phyloP scores from a whole-genome alignment of 53 echinoderm and acorn worm genomes.

The Zoroaster sp. region DNA sequence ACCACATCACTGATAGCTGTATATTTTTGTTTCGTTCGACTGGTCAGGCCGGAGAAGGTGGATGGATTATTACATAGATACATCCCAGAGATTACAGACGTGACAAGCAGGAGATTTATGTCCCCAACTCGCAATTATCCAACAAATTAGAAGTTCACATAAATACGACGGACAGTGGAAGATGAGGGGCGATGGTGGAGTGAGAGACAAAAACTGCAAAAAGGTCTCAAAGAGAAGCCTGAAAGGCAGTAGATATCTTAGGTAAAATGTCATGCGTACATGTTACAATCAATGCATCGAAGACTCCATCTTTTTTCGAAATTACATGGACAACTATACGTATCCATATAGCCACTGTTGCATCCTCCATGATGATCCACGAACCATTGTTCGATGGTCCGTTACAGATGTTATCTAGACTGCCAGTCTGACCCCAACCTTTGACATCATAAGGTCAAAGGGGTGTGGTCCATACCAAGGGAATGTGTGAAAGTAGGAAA shows the following conservation, averaged over 20 bases:
- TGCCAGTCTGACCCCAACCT: not conserved
- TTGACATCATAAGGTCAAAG: slow-evolving; percentile 8
- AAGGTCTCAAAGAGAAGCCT: not conserved
- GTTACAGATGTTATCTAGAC: too few relatives aligned
- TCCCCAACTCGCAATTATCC: slow-evolving; percentile 38
- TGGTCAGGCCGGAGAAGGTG: slow-evolving; percentile 11
- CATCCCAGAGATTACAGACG: slow-evolving; percentile 42
- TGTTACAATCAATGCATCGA: too few relatives aligned
- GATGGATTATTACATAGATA: slow-evolving; percentile 39
- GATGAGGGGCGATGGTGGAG: not conserved
- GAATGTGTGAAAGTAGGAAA: slow-evolving; percentile 10
- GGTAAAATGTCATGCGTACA: not conserved
- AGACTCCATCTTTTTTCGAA: too few relatives aligned
- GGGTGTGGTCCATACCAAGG: not conserved
- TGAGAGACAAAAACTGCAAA: not conserved
- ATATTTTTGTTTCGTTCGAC: slow-evolving; percentile 46
- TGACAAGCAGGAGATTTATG: slow-evolving; percentile 26
- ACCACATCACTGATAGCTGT: not conserved
- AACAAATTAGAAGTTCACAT: slow-evolving; percentile 48
- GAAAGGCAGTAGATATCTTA: not conserved
- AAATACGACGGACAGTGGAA: slow-evolving; percentile 7
- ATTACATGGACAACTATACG: too few relatives aligned
- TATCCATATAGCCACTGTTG: too few relatives aligned
- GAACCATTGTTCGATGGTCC: too few relatives aligned
- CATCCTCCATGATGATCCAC: too few relatives aligned